Percentiles rank a stretch among this genome's conserved stretches.
These are phyloP conservation scores for Monochamus alternatus DNA, from an alignment of 2,888 invertebrate species.

Conservation along the genomic window DNA sequence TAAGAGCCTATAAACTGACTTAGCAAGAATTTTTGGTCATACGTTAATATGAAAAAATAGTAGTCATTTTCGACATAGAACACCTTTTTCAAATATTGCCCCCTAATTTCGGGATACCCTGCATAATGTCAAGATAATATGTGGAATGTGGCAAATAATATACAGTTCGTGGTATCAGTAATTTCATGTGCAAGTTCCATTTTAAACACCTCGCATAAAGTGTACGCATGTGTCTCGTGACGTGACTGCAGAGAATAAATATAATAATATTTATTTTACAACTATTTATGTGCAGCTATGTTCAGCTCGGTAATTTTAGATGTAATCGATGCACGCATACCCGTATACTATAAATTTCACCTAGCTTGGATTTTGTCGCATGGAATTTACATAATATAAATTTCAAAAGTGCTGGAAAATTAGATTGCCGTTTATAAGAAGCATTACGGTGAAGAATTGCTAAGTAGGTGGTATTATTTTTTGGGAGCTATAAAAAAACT, in stretches of 20 bases:
- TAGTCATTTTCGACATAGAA: too few species aligned
- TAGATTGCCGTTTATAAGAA: background rate
- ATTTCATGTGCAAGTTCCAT: too few species aligned
- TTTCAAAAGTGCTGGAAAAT: constrained; percentile 31
- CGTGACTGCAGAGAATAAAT: constrained; percentile 15
- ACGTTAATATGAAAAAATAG: too few species aligned
- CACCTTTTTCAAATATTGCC: too few species aligned
- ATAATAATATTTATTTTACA: constrained; percentile 14
- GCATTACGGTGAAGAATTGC: constrained; percentile 9
- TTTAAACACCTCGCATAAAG: background rate
- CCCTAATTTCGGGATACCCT: too few species aligned
- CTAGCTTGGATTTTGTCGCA: constrained; percentile 41
- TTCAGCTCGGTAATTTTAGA: constrained; percentile 39
- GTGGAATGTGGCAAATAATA: too few species aligned
- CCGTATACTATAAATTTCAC: constrained; percentile 41
- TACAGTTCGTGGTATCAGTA: too few species aligned
- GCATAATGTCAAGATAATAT: too few species aligned
- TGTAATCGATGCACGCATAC: constrained; percentile 45
- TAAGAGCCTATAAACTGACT: too few species aligned
- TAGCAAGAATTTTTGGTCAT: too few species aligned
- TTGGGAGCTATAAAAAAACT: background rate
- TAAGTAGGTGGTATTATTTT: constrained; percentile 13
- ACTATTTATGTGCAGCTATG: constrained; percentile 19
- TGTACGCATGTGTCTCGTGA: background rate
- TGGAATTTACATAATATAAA: constrained; percentile 42